These are phyloP conservation scores for Mesorhabditis sp. DNA, from an alignment of 2,888 invertebrate genomes.

Conservation along the genomic window DNA sequence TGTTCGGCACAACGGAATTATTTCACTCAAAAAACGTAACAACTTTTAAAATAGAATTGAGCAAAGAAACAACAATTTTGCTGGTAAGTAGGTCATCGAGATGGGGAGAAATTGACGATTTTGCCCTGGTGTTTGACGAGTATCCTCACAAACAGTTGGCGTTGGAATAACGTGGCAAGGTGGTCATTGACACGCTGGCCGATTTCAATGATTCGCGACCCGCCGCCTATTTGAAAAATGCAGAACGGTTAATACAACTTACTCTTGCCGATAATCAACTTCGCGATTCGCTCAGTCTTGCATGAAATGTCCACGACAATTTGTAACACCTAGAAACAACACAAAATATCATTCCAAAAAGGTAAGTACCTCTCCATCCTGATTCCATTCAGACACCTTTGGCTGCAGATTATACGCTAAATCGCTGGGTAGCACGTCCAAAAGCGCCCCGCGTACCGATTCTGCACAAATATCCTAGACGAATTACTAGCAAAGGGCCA, in stretches of 20 bases:
- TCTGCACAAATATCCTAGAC: slow-evolving; percentile 60
- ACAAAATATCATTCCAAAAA: slow-evolving; percentile 9
- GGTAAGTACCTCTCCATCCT: slow-evolving; percentile 28
- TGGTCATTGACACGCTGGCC: slow-evolving; percentile 38
- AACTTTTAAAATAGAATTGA: too few relatives aligned
- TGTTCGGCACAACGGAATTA: too few relatives aligned
- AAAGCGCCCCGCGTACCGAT: slow-evolving; percentile 76
- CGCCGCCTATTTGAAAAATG: slow-evolving; percentile 16
- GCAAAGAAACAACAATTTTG: too few relatives aligned
- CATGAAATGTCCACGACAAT: slow-evolving; percentile 45
- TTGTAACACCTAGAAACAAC: slow-evolving; percentile 24
- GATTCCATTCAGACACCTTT: slow-evolving; percentile 43
- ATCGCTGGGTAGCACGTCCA: slow-evolving; percentile 74
- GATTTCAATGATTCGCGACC: slow-evolving; percentile 28
- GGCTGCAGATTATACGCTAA: slow-evolving; percentile 70
- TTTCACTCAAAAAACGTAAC: too few relatives aligned
- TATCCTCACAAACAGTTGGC: slow-evolving; percentile 32
- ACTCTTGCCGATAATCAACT: slow-evolving; percentile 28
- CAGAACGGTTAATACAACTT: neutral
- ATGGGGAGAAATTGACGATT: slow-evolving; percentile 14
- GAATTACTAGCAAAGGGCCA: neutral
- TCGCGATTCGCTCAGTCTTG: slow-evolving; percentile 42
- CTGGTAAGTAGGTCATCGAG: too few relatives aligned
- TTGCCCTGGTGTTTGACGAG: slow-evolving; percentile 36
- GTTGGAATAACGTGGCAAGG: slow-evolving; percentile 37